phyloP scores from a whole-genome alignment of 2,888 invertebrate species.

The Pristionchus arcanus region DNA sequence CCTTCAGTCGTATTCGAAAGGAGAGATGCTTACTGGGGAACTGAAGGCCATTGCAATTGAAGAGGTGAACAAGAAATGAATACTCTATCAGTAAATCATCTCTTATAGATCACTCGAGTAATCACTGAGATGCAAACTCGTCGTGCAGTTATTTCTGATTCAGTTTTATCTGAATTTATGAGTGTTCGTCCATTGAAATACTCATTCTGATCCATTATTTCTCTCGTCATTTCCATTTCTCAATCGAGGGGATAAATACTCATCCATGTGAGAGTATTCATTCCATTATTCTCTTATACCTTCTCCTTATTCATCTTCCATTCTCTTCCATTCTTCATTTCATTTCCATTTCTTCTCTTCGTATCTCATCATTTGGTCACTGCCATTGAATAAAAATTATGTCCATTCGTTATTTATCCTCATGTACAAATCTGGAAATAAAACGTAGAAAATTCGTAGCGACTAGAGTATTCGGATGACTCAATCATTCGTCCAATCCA shows the following conservation, averaged over 20 bases:
- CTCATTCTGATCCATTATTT: slow-evolving; percentile 58
- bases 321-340: background rate
- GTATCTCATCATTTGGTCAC: background rate
- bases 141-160: slow-evolving; percentile 89
- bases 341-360: background rate
- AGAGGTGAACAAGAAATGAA: slow-evolving; percentile 80
- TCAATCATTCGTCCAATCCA: background rate
- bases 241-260: background rate
- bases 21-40: slow-evolving; percentile 93
- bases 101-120: slow-evolving; percentile 85
- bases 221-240: slow-evolving; percentile 7
- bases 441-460: no score
- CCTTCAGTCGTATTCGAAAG: slow-evolving; percentile 87
- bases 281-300: background rate
- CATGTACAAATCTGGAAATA: background rate
- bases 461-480: no score
- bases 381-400: background rate
- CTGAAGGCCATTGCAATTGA: slow-evolving; percentile 92
- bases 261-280: background rate
- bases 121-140: slow-evolving; percentile 89
- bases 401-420: background rate
- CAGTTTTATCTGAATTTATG: slow-evolving; percentile 90
- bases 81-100: background rate
- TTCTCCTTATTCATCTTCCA: background rate
- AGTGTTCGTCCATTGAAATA: slow-evolving; percentile 85